These are phyloP conservation scores for Euproctis similis DNA, from an alignment of 2,888 invertebrate species.

Conservation along the genomic window DNA sequence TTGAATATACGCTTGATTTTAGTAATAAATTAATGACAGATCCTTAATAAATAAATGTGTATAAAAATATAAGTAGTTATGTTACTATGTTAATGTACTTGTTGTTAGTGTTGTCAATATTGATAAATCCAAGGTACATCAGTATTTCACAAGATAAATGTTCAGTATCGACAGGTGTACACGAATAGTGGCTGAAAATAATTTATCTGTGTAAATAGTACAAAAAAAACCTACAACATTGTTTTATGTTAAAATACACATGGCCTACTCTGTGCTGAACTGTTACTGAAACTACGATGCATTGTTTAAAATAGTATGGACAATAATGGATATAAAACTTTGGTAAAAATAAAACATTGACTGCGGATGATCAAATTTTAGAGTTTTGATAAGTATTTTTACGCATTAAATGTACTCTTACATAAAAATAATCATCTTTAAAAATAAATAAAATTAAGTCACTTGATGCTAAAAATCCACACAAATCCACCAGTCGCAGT, in stretches of 20 bases:
- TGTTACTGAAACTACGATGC: conserved; percentile 15
- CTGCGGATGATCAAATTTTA: no score
- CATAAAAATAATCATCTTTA: no score
- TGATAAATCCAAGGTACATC: conserved; percentile 21
- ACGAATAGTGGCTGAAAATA: conserved; percentile 32
- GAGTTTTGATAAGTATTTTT: no score
- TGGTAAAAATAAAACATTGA: no score
- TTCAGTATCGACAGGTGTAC: conserved; percentile 35
- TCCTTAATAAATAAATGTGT: no score
- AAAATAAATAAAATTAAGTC: no score
- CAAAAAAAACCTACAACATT: conserved; percentile 34
- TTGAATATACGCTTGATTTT: no score
- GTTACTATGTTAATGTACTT: no score
- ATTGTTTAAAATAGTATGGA: conserved; percentile 21
- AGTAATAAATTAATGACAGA: no score
- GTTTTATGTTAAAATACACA: conserved; percentile 36
- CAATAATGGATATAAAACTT: no score
- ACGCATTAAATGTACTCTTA: no score
- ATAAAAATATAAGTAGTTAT: no score
- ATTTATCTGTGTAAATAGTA: conserved; percentile 36
- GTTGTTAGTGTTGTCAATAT: conserved; percentile 8
- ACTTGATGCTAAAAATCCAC: conserved; percentile 13
- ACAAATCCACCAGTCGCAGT: conserved; percentile 20
- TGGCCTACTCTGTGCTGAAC: conserved; percentile 21
- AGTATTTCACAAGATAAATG: conserved; percentile 23